Evolutionary conservation across 2,888 invertebrate genomes (phyloP).

Genomic region (Junonia oenone): DNA sequence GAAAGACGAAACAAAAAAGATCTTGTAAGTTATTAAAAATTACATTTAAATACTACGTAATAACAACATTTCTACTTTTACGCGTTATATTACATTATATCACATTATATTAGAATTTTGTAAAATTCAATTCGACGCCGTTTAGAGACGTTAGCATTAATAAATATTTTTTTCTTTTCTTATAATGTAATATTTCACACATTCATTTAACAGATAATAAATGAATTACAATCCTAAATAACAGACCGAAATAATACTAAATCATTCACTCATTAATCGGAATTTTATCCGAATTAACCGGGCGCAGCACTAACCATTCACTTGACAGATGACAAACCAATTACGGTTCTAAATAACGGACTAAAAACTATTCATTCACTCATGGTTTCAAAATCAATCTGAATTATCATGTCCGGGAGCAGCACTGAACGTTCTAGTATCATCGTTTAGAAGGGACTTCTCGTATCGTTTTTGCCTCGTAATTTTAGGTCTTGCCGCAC

Average conservation of each 20-base stretch:
- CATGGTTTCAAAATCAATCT: conserved; percentile 52
- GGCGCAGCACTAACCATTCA: not conserved
- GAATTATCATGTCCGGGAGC: conserved; percentile 67
- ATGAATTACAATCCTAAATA: not conserved
- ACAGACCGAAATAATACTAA: not conserved
- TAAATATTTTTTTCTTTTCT: not conserved
- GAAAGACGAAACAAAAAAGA: conserved; percentile 26
- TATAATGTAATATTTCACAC: conserved; percentile 1
- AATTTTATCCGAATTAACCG: not conserved
- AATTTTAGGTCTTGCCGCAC: conserved; percentile 66
- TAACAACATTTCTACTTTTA: conserved; percentile 46
- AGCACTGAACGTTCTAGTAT: conserved; percentile 63
- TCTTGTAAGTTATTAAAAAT: conserved; percentile 21
- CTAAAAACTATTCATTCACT: conserved; percentile 1
- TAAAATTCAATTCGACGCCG: conserved; percentile 42
- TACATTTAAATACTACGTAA: conserved; percentile 36
- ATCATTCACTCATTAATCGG: too few relatives aligned
- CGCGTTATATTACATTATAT: conserved; percentile 59
- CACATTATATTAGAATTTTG: conserved; percentile 76
- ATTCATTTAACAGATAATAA: not conserved
- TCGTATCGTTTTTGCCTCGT: conserved; percentile 69
- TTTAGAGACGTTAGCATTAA: conserved; percentile 21
- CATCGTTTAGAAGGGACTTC: conserved; percentile 63
- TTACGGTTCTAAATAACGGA: not conserved
- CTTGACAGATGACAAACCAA: not conserved